Base-by-base conservation (phyloP, 1,140 invertebrate species). In the Sycophila sp. region DNA sequence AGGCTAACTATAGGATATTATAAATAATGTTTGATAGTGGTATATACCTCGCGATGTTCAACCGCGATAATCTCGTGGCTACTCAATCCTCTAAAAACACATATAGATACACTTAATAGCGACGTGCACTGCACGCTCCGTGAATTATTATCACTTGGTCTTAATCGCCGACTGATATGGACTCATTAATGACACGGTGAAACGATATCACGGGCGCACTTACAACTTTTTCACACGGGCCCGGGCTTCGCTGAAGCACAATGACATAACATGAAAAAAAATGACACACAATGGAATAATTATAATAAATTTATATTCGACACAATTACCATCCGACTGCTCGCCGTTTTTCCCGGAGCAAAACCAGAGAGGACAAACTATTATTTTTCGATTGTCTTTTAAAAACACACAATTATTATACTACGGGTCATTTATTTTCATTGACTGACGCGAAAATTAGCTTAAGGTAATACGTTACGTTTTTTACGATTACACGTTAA, bases 21-120 rank as follows among this genome's bases (percentile, higher is more conserved):
- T 45, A 56, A 32, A 34, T 47, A 47, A 47, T n/a, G 42, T 47
- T 51, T 7, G 51, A 55, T 30, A 26, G 55, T 42, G 30, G 38
- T 60, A 49, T 53, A 11, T 69, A 69, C 67, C 67, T 69, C 67
- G 56, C 67, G 66, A 60, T 69, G 66, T 56, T 40, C 67, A 62
- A 68, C 53, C 42, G 38, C 65, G 32, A 69, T 63, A 58, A 55
- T 38, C 58, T 69, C 28, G 49, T 69, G 58, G 59, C 38, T 69
- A 69, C 42, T 69, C 68, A 17, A 26, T 22, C 49, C 68, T 69
- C 60, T 62, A 60, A 64, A 64, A n/a, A n/a, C n/a, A 66, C 22
- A 13, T 45, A 40, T 28, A 51, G 1, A n/a, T n/a, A n/a, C n/a
- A n/a, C n/a, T n/a, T n/a, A n/a, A n/a, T n/a, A n/a, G 32, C 38